phyloP scores from a whole-genome alignment of 2,888 invertebrate genomes.

The Drosophila demipolita region DNA sequence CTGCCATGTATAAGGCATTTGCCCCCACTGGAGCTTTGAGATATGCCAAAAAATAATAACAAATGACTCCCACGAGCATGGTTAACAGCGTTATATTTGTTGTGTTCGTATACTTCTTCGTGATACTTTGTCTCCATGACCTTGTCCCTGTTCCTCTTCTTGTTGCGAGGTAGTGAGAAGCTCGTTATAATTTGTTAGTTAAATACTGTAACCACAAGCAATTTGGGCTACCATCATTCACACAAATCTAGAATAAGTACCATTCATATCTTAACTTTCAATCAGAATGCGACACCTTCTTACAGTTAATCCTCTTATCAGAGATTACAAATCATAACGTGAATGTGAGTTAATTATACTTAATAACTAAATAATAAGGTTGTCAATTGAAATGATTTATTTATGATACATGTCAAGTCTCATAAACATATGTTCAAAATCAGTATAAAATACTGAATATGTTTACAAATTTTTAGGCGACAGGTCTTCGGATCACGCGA shows the following conservation, averaged over 20 bases:
- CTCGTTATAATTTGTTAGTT: constrained; percentile 47
- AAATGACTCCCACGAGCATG: constrained; percentile 67
- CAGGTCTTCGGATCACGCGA: not conserved
- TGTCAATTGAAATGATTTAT: not conserved
- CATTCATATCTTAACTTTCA: constrained; percentile 39
- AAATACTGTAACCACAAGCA: constrained; percentile 38
- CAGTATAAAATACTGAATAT: not conserved
- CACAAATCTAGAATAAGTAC: constrained; percentile 9
- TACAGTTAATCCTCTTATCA: constrained; percentile 36
- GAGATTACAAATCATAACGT: constrained; percentile 17
- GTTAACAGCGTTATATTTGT: constrained; percentile 21
- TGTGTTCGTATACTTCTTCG: constrained; percentile 8
- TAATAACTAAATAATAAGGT: not conserved
- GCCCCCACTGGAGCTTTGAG: constrained; percentile 44
- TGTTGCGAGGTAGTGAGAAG: constrained; percentile 2
- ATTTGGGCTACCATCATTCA: constrained; percentile 22
- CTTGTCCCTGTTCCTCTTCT: constrained; percentile 8
- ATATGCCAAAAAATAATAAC: constrained; percentile 76
- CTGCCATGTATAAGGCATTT: constrained; percentile 26
- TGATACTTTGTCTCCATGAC: constrained; percentile 9
- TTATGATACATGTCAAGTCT: not conserved
- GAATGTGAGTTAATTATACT: not conserved
- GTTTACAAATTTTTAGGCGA: not conserved
- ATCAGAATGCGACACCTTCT: constrained; percentile 53
- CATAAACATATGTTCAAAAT: not conserved